Evolutionary conservation across 2,888 invertebrate species (phyloP), one percentile per base, ranked within the genome.

Genomic region (Cephus rjabovi): DNA sequence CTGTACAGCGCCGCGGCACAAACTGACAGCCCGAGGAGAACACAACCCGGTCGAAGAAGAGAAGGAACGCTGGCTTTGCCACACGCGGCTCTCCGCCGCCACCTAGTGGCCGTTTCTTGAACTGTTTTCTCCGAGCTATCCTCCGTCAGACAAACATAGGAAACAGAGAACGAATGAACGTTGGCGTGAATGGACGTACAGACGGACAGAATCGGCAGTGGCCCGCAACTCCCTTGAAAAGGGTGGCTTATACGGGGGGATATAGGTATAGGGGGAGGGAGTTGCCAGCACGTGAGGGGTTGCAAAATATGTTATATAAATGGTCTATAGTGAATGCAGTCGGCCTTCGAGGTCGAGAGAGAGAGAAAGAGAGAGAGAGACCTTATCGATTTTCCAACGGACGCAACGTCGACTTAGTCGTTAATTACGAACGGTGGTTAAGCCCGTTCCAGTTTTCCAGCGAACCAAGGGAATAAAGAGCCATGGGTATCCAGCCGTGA

Each of bases 1-100:
- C 87, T 87, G 87, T 86, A 87, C 89, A 90, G 89, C 90, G 90
- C 88, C 90, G 88, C 91, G 91, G 90, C 90, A 90, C 89, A 87
- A 88, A 91, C 91, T 91, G 91, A 90, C 90, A 89, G 88, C 81
- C 87, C 83, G 85, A 84, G 81, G 84, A 83, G 85, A 84, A 78
- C 82, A 83, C 83, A 84, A 79, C 82, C 33, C 71, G 80, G 81
- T 77, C 83, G 80, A 81, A 83, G 79, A 80, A 80, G 83, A 74
- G 75, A 76, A 74, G 81, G 79, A 77, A 78, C 75, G 76, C 76
- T 56, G 23, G 56, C 56, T 56, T 23, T 23, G 56, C 56, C 56
- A 56, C 23, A 70, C 73, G 69, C 74, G 33, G 12, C 79, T n/a
- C 69, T 15, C 80, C 81, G 83, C 81, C 83, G 88, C 88, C 89